Evolutionary conservation across 2,888 invertebrate genomes (phyloP).

Genomic region (Sipunculus nudus): DNA sequence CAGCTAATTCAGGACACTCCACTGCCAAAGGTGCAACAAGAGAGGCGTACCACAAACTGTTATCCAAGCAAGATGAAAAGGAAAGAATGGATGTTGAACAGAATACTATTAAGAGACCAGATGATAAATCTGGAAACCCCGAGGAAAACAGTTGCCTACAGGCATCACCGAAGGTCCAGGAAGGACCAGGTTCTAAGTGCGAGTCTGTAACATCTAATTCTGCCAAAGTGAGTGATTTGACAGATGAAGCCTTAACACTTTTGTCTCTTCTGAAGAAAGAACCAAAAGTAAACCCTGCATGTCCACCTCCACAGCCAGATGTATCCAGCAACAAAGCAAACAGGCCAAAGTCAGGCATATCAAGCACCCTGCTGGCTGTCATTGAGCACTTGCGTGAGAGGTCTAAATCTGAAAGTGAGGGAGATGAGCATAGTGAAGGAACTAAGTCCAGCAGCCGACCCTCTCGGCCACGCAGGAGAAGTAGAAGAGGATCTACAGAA

Average conservation of each 20-base stretch:
- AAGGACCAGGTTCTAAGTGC: no score
- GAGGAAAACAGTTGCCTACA: background rate
- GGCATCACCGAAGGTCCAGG: no score
- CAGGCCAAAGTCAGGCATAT: constrained; percentile 50
- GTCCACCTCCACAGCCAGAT: constrained; percentile 28
- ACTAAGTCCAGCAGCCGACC: background rate
- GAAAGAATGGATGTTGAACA: no score
- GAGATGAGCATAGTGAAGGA: constrained; percentile 31
- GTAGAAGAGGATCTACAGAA: background rate
- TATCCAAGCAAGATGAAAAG: no score
- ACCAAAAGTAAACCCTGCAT: constrained; percentile 48
- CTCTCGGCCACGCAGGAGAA: background rate
- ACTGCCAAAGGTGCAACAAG: no score
- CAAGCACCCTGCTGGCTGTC: constrained; percentile 62
- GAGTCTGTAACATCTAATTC: no score
- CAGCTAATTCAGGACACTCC: no score
- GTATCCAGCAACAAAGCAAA: background rate
- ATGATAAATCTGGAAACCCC: no score
- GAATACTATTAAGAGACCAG: no score
- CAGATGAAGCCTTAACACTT: constrained; percentile 1
- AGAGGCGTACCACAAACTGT: no score
- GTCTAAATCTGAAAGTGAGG: constrained; percentile 48
- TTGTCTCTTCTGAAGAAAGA: constrained; percentile 49
- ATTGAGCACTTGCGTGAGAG: constrained; percentile 62
- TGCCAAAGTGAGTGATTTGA: background rate